A percentile compares a stretch with the other conserved stretches of the same genome.
phyloP scores from a whole-genome alignment of 2,888 invertebrate species.

The Alsophila aescularia region DNA sequence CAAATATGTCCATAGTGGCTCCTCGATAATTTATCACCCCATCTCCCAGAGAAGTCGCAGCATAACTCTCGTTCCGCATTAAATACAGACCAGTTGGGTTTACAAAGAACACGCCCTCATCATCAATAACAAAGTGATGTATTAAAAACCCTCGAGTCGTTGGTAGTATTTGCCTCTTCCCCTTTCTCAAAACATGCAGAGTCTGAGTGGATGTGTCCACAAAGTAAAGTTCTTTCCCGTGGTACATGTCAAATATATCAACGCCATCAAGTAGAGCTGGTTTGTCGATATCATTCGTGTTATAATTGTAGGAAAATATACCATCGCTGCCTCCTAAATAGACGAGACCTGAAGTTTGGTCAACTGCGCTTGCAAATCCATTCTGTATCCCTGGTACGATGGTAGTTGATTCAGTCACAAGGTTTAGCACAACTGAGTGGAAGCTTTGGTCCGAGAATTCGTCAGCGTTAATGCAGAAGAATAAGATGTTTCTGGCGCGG shows the following conservation, averaged over 20 bases:
- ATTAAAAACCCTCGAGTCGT: slow-evolving; percentile 52
- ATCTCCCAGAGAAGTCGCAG: slow-evolving; percentile 45
- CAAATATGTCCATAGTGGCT: slow-evolving; percentile 51
- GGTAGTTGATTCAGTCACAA: slow-evolving; percentile 46
- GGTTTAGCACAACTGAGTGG: slow-evolving; percentile 58
- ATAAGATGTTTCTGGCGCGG: slow-evolving; percentile 51
- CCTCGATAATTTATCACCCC: slow-evolving; percentile 54
- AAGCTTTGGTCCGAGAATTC: slow-evolving; percentile 68
- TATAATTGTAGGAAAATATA: slow-evolving; percentile 60
- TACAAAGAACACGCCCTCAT: slow-evolving; percentile 54
- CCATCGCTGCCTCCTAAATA: slow-evolving; percentile 67
- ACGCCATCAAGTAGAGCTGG: slow-evolving; percentile 49
- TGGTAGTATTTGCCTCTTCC: slow-evolving; percentile 38
- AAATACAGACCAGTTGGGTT: slow-evolving; percentile 54
- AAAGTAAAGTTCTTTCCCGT: slow-evolving; percentile 55
- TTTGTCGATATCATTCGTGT: slow-evolving; percentile 47
- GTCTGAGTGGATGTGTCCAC: slow-evolving; percentile 61
- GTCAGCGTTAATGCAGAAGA: slow-evolving; percentile 68
- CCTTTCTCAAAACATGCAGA: slow-evolving; percentile 48
- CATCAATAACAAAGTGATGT: slow-evolving; percentile 58
- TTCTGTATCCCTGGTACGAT: slow-evolving; percentile 62
- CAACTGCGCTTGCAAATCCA: slow-evolving; percentile 66
- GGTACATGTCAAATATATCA: slow-evolving; percentile 66
- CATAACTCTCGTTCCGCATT: slow-evolving; percentile 43
- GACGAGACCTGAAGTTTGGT: slow-evolving; percentile 51